These are phyloP conservation scores for Drosophila tanythrix DNA, from an alignment of 2,888 invertebrate genomes.

Conservation along the genomic window DNA sequence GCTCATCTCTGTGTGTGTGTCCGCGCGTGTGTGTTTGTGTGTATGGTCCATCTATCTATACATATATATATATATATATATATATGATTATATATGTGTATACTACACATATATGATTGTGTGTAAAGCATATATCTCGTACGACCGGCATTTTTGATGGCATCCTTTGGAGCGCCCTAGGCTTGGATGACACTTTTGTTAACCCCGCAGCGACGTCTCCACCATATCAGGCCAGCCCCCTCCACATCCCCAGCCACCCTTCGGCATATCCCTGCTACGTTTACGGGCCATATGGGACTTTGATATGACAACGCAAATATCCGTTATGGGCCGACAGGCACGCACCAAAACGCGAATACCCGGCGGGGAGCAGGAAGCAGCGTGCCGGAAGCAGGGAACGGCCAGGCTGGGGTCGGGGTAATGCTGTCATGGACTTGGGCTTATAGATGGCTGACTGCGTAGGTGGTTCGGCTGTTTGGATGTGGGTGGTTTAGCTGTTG, in stretches of 20 bases:
- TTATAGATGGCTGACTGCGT: conserved; percentile 33
- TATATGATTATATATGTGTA: conserved; percentile 29
- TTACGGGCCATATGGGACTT: conserved; percentile 85
- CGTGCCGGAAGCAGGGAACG: neutral
- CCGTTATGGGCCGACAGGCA: conserved; percentile 75
- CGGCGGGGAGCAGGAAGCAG: neutral
- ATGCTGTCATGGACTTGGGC: conserved; percentile 40
- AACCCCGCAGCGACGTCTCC: conserved; percentile 12
- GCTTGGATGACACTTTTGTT: conserved; percentile 80
- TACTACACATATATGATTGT: conserved; percentile 17
- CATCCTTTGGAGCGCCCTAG: conserved; percentile 72
- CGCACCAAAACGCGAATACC: conserved; percentile 64
- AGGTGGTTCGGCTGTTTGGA: neutral
- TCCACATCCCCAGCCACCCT: neutral
- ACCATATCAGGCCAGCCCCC: conserved; percentile 7
- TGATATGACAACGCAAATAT: conserved; percentile 84
- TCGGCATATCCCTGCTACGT: conserved; percentile 45
- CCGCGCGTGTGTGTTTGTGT: conserved; percentile 37
- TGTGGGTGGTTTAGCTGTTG: conserved; percentile 37
- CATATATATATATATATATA: conserved; percentile 9
- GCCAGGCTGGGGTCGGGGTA: neutral
- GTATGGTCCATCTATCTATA: conserved; percentile 53
- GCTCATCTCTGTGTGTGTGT: conserved; percentile 15
- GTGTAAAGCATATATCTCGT: conserved; percentile 27
- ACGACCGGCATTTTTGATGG: conserved; percentile 69